phyloP scores from a whole-genome alignment of 2,888 invertebrate genomes.

The Macrophya alboannulata region DNA sequence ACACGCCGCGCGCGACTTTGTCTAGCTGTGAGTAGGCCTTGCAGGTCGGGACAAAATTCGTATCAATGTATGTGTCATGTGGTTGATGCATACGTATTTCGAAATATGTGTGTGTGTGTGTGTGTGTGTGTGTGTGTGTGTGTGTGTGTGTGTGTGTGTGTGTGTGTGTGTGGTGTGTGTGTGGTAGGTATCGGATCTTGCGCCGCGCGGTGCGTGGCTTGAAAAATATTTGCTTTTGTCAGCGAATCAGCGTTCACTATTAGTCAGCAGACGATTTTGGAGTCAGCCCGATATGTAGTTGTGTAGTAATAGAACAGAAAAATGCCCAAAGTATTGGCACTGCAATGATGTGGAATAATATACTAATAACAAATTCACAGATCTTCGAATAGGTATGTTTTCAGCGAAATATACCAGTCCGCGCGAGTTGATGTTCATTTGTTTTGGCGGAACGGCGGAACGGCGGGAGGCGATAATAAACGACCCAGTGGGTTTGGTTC shows the following conservation, averaged over 20 bases:
- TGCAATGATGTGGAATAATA: neutral
- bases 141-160: neutral
- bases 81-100: neutral
- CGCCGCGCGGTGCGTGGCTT: neutral
- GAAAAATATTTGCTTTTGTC: conserved; percentile 48
- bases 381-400: neutral
- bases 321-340: neutral
- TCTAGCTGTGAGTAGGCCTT: conserved; percentile 16
- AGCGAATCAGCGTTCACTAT: conserved; percentile 23
- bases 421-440: conserved; percentile 21
- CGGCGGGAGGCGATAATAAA: neutral
- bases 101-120: neutral
- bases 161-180: neutral
- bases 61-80: neutral
- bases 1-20: conserved; percentile 35
- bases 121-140: neutral
- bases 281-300: neutral
- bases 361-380: neutral
- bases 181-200: neutral
- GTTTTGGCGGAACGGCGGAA: conserved; percentile 21
- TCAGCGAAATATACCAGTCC: neutral
- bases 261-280: conserved; percentile 21
- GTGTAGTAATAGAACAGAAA: neutral
- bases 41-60: conserved; percentile 21
- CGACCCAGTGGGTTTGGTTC: conserved; percentile 7